Percentiles rank a stretch among this genome's conserved stretches.
Evolutionary conservation across 2,797 vertebrate species (phyloP).

Genomic region (Malacoctenus gilli): DNA sequence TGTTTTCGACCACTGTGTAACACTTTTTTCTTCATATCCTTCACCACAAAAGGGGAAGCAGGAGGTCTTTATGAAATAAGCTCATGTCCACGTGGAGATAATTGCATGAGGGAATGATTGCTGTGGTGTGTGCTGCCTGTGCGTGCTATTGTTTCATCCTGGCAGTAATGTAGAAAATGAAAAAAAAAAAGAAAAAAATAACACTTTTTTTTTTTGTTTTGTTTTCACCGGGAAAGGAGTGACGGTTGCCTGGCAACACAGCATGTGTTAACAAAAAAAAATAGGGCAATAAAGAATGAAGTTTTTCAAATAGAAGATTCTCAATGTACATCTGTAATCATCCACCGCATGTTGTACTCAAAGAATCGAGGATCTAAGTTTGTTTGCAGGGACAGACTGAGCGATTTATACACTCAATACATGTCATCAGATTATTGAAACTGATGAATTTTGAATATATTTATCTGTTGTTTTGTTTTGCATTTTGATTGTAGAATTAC

Average conservation of each 20-base stretch:
- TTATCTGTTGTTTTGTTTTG: no score
- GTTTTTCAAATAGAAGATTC: no score
- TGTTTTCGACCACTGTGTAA: slow-evolving; percentile 9
- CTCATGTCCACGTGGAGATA: slow-evolving; percentile 15
- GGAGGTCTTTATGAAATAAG: slow-evolving; percentile 4
- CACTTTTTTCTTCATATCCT: slow-evolving; percentile 1
- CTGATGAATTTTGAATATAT: no score
- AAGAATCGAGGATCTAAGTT: no score
- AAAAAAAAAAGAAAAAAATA: slow-evolving; percentile 30
- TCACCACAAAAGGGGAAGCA: slow-evolving; percentile 3
- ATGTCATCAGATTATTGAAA: no score
- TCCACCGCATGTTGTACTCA: no score
- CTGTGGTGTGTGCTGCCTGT: slow-evolving; percentile 8
- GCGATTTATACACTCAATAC: no score
- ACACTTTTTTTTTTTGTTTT: no score
- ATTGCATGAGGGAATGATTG: slow-evolving; percentile 35
- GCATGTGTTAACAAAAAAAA: slow-evolving; percentile 7
- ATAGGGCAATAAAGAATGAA: not conserved
- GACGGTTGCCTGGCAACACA: slow-evolving; percentile 63
- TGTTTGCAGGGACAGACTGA: no score
- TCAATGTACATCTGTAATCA: no score
- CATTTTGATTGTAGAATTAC: no score
- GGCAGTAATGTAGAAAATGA: slow-evolving; percentile 26
- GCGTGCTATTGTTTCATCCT: slow-evolving; percentile 34
- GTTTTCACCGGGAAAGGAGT: slow-evolving; percentile 34